These are phyloP conservation scores for Allobates femoralis DNA, from an alignment of 2,797 vertebrate species.

Conservation along the genomic window DNA sequence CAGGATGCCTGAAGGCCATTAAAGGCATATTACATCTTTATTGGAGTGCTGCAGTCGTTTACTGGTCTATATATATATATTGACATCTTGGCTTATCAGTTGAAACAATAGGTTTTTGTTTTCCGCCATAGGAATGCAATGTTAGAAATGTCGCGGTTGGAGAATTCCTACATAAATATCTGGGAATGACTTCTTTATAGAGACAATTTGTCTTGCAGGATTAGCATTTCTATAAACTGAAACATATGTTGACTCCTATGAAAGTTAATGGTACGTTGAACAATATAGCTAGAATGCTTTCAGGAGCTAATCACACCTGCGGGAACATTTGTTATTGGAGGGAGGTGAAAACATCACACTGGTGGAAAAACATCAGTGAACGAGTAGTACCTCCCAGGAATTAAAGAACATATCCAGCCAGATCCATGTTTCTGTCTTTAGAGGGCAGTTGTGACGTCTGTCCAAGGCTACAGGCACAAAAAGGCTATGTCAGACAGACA, in stretches of 20 bases:
- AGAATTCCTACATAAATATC: neutral
- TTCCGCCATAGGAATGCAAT: neutral
- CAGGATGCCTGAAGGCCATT: too few species aligned
- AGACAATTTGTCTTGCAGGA: conserved; percentile 9
- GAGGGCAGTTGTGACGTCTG: too few species aligned
- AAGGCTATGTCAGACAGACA: too few species aligned
- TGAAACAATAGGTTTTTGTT: neutral
- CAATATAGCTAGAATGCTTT: neutral
- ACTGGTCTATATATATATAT: too few species aligned
- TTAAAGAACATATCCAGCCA: neutral
- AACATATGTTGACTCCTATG: neutral
- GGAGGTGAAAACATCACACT: neutral
- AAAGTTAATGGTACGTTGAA: neutral
- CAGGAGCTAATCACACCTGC: neutral
- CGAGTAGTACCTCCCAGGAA: neutral
- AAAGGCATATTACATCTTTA: too few species aligned
- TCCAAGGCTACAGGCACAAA: too few species aligned
- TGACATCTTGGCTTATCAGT: neutral
- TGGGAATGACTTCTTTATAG: neutral
- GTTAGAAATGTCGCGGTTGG: neutral
- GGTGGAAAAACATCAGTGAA: too few species aligned
- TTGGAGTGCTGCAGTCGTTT: too few species aligned
- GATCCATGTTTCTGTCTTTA: neutral
- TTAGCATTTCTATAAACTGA: neutral
- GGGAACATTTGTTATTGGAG: neutral